phyloP scores from a whole-genome alignment of 2,888 invertebrate species.

The Formica aserva region DNA sequence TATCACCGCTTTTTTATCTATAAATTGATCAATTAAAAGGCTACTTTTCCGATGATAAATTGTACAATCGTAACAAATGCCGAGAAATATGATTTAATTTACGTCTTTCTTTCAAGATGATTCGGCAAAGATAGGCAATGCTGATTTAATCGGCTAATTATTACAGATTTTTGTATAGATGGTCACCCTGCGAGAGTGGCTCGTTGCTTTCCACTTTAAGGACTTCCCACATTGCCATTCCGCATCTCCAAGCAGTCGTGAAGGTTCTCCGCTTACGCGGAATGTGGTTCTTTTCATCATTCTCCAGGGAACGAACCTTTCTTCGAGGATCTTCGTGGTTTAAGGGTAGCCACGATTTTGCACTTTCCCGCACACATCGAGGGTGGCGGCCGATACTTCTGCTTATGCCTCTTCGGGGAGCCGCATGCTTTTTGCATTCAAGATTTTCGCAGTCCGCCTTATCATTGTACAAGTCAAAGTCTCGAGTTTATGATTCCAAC shows the following conservation, averaged over 20 bases:
- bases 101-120: constrained; percentile 38
- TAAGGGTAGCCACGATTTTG: constrained; percentile 65
- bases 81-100: constrained; percentile 24
- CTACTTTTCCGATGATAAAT: background rate
- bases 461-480: constrained; percentile 28
- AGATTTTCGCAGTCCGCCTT: background rate
- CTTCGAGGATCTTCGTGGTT: constrained; percentile 53
- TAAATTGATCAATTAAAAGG: background rate
- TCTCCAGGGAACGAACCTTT: constrained; percentile 66
- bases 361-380: constrained; percentile 57
- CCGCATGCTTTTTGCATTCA: constrained; percentile 58
- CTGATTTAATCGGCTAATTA: constrained; percentile 60
- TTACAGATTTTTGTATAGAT: constrained; percentile 36
- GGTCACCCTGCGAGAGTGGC: constrained; percentile 46
- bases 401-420: constrained; percentile 56
- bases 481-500: background rate
- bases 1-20: background rate
- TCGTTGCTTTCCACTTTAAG: constrained; percentile 55
- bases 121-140: constrained; percentile 55
- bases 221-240: constrained; percentile 65
- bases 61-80: background rate
- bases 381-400: constrained; percentile 56
- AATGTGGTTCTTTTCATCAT: constrained; percentile 71
- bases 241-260: constrained; percentile 67
- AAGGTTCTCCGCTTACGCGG: constrained; percentile 69